A percentile compares a stretch with the other conserved stretches of the same genome.
These are phyloP conservation scores for Phoxinus dragarum DNA, from an alignment of 2,797 vertebrate species.

Conservation along the genomic window DNA sequence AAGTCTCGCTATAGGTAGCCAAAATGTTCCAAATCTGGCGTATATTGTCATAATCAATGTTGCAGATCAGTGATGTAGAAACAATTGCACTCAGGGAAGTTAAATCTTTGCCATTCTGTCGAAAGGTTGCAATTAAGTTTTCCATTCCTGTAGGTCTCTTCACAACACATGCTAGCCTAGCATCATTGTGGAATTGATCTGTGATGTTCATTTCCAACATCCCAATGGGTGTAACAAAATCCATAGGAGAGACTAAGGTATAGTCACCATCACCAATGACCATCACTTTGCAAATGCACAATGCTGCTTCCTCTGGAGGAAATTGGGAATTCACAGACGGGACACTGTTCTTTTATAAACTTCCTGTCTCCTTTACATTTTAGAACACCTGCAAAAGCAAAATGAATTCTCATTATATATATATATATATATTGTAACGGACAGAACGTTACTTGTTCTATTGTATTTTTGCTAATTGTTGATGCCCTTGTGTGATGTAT, in stretches of 20 bases:
- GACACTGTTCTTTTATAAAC: constrained; percentile 80
- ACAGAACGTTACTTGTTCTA: too few relatives aligned
- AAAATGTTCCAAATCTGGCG: constrained; percentile 90
- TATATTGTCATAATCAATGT: constrained; percentile 81
- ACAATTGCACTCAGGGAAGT: constrained; percentile 75
- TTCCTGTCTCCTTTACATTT: constrained; percentile 92
- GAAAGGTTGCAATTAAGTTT: constrained; percentile 74
- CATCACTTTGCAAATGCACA: constrained; percentile 68
- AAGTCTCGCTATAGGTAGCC: constrained; percentile 90
- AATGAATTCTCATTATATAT: not conserved
- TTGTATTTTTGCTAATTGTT: too few relatives aligned
- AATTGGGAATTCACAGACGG: constrained; percentile 83
- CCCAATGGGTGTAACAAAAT: constrained; percentile 89
- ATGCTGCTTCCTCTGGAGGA: constrained; percentile 73
- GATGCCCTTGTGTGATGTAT: too few relatives aligned
- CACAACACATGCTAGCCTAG: constrained; percentile 83
- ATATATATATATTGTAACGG: not conserved
- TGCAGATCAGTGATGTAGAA: constrained; percentile 85
- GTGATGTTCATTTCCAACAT: constrained; percentile 88
- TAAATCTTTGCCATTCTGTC: constrained; percentile 67
- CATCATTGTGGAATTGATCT: constrained; percentile 85
- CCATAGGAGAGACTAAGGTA: constrained; percentile 75
- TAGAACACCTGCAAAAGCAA: constrained; percentile 81
- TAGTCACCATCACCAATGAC: constrained; percentile 85
- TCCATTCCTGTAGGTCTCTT: constrained; percentile 82